A percentile compares a stretch with the other conserved stretches of the same genome.
These are phyloP conservation scores for Zygaena filipendulae DNA, from an alignment of 2,888 invertebrate species.

Conservation along the genomic window DNA sequence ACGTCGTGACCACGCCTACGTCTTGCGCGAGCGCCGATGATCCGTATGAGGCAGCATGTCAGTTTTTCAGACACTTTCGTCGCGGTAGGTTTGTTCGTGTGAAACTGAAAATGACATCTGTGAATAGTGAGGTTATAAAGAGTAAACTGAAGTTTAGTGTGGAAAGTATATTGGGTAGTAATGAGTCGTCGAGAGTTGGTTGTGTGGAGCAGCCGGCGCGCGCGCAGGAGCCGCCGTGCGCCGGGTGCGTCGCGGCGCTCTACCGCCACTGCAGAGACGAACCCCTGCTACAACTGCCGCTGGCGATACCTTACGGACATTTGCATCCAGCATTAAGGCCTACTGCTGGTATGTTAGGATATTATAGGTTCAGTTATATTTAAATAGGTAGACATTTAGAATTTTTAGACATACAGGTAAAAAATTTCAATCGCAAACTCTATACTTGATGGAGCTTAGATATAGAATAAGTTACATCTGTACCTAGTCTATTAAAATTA, in stretches of 20 bases:
- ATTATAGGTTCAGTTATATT: background rate
- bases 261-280: constrained; percentile 71
- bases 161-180: constrained; percentile 73
- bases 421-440: no score
- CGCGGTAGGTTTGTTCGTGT: constrained; percentile 22
- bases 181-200: constrained; percentile 23
- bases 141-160: constrained; percentile 75
- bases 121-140: constrained; percentile 41
- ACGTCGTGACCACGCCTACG: constrained; percentile 40
- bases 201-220: constrained; percentile 30
- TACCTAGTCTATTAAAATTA: no score
- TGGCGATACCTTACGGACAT: constrained; percentile 48
- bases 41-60: constrained; percentile 27
- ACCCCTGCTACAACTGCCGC: constrained; percentile 40
- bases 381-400: no score
- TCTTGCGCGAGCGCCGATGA: constrained; percentile 42
- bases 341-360: constrained; percentile 37
- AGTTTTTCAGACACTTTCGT: constrained; percentile 48
- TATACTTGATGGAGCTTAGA: no score
- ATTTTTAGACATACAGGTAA: no score
- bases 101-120: constrained; percentile 44
- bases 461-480: no score
- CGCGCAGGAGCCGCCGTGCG: constrained; percentile 60
- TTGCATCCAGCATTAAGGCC: constrained; percentile 56
- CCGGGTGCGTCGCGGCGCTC: constrained; percentile 73